Evolutionary conservation across 2,888 invertebrate genomes (phyloP), one percentile per base, ranked within the genome.

Genomic region (Sminthurinus aureus): DNA sequence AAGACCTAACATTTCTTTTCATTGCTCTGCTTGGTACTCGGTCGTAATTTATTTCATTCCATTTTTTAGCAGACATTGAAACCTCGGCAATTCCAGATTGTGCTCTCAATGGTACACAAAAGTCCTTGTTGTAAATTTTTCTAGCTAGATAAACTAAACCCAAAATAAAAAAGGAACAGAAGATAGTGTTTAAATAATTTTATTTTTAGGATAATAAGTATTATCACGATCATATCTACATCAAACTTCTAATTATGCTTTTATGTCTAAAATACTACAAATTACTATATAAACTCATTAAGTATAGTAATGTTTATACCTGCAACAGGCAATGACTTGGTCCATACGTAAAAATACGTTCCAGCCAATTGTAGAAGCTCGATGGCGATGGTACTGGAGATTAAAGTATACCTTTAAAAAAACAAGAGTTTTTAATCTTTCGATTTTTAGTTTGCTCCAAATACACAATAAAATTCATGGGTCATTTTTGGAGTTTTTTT

Each of bases 1-100:
- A 86, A 8, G 9, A 13, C 22, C 76, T 67, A 15, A 71, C 83
- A 69, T 85, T 85, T 26, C 79, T 73, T 64, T 84, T 83, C 85
- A 86, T 85, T 38, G 85, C 84, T 79, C 83, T 84, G 8, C 83
- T 80, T 6, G 86, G 80, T 9, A 86, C 86, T 18, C 85, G 75
- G 15, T 79, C 74, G 66, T 86, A 86, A 22, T 85, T 82, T 38
- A 86, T 24, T 50, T 81, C 24, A 13, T 22, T 58, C 86, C 86
- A 86, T 13, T 85, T 69, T 2, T 66, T 52, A 0, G 26, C 74
- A n/a, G 84, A 85, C 84, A 86, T 86, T 38, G 24, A 18, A 15
- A 73, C 18, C 83, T 86, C 86, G 18, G 85, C 83, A 11, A 85
- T 52, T 11, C 84, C 77, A 26, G 79, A 77, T 18, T 66, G 18